Evolutionary conservation across 2,888 invertebrate species (phyloP).

Genomic region (Eilema caniola): DNA sequence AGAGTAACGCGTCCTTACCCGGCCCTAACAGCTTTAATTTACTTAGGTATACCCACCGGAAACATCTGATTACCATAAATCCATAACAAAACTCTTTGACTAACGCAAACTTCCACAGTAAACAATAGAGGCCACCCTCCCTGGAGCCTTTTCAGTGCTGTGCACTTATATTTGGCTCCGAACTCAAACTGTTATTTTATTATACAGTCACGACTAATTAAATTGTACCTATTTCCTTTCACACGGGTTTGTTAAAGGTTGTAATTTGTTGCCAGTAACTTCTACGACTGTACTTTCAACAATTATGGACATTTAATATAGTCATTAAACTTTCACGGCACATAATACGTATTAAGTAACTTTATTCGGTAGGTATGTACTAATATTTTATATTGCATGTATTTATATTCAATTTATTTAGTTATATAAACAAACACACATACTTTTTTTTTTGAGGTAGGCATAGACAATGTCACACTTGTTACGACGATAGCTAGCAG

Average conservation of each 20-base stretch:
- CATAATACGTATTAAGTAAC: background rate
- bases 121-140: slow-evolving; percentile 48
- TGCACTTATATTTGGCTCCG: slow-evolving; percentile 29
- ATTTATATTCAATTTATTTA: too few species aligned
- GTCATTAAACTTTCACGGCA: background rate
- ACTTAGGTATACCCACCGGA: slow-evolving; percentile 37
- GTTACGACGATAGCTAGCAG: too few species aligned
- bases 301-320: background rate
- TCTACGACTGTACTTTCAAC: background rate
- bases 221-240: slow-evolving; percentile 1
- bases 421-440: too few species aligned
- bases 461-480: too few species aligned
- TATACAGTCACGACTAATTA: slow-evolving; percentile 39
- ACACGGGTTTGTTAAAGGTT: slow-evolving; percentile 29
- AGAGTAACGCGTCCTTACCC: slow-evolving; percentile 27
- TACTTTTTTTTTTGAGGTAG: too few species aligned
- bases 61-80: slow-evolving; percentile 58
- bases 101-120: slow-evolving; percentile 54
- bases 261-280: background rate
- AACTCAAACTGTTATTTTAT: slow-evolving; percentile 39
- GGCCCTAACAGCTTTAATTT: slow-evolving; percentile 40
- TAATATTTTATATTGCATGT: background rate
- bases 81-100: slow-evolving; percentile 50
- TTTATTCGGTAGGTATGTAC: background rate
- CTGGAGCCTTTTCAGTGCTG: slow-evolving; percentile 26